Evolutionary conservation across 2,888 invertebrate genomes (phyloP).

Genomic region (Hypena proboscidalis): DNA sequence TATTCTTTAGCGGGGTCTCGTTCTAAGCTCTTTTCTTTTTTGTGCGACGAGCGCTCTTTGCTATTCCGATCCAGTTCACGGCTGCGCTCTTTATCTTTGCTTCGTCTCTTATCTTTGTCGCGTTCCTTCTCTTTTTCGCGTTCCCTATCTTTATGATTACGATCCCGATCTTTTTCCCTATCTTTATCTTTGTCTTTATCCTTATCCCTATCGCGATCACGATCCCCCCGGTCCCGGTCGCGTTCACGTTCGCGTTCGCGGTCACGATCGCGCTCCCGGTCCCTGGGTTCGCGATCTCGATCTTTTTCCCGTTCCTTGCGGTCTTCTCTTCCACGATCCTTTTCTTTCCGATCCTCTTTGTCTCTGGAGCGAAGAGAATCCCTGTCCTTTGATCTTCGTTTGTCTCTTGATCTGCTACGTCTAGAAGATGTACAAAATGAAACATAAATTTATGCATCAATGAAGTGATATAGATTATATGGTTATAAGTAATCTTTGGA

Average conservation of each 20-base stretch:
- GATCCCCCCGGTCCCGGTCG: constrained; percentile 50
- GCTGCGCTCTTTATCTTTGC: constrained; percentile 62
- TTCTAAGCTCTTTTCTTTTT: constrained; percentile 68
- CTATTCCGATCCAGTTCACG: constrained; percentile 67
- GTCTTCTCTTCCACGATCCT: constrained; percentile 20
- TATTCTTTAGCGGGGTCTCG: constrained; percentile 67
- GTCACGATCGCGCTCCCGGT: constrained; percentile 68
- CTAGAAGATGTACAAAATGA: constrained; percentile 54
- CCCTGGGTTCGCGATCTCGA: constrained; percentile 66
- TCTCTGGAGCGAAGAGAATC: constrained; percentile 85
- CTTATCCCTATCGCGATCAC: constrained; percentile 62
- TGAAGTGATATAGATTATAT: no score
- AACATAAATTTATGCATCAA: no score
- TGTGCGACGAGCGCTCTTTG: no score
- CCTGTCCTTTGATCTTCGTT: constrained; percentile 86
- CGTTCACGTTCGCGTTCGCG: constrained; percentile 58
- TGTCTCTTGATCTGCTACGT: constrained; percentile 75
- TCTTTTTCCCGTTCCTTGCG: constrained; percentile 48
- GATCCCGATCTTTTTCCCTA: constrained; percentile 55
- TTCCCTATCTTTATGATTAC: constrained; percentile 59
- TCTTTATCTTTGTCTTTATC: constrained; percentile 36
- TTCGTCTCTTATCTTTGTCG: constrained; percentile 38
- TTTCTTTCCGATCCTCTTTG: constrained; percentile 76
- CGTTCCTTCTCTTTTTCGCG: constrained; percentile 51
- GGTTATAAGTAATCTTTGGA: no score